Evolutionary conservation across 1,140 invertebrate genomes (phyloP).

Genomic region (Popillia japonica): DNA sequence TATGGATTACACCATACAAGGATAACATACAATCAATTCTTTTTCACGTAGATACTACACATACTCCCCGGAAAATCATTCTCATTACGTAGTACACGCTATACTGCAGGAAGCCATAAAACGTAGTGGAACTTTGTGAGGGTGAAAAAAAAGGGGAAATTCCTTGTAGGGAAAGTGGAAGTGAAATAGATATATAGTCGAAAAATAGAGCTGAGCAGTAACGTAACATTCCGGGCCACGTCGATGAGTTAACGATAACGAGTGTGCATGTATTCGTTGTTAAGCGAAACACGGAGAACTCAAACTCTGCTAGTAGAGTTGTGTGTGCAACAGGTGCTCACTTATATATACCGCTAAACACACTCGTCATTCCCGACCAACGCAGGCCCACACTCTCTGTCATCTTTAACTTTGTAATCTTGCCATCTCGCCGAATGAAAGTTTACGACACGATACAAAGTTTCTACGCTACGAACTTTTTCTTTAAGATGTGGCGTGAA

Average conservation of each 20-base stretch:
- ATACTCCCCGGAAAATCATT: neutral
- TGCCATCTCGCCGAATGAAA: neutral
- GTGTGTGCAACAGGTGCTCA: constrained; percentile 43
- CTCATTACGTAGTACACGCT: neutral
- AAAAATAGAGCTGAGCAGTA: constrained; percentile 24
- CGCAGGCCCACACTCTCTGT: constrained; percentile 33
- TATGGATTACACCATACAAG: no score
- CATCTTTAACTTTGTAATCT: constrained; percentile 31
- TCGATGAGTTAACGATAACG: constrained; percentile 44
- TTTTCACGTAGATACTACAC: neutral
- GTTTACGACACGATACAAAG: constrained; percentile 8
- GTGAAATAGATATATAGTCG: constrained; percentile 1
- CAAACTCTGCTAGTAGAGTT: constrained; percentile 25
- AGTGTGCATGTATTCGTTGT: constrained; percentile 46
- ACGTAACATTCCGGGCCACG: constrained; percentile 12
- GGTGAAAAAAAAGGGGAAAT: neutral
- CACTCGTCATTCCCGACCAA: constrained; percentile 36
- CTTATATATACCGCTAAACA: constrained; percentile 37
- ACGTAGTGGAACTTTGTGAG: neutral
- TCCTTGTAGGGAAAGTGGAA: neutral
- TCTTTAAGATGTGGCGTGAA: neutral
- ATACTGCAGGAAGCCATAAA: constrained; percentile 3
- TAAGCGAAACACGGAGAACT: constrained; percentile 43
- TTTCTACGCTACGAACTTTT: constrained; percentile 14
- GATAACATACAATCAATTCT: no score